phyloP scores from a whole-genome alignment of 2,113 vertebrate genomes.

The Eretmochelys imbricata region DNA sequence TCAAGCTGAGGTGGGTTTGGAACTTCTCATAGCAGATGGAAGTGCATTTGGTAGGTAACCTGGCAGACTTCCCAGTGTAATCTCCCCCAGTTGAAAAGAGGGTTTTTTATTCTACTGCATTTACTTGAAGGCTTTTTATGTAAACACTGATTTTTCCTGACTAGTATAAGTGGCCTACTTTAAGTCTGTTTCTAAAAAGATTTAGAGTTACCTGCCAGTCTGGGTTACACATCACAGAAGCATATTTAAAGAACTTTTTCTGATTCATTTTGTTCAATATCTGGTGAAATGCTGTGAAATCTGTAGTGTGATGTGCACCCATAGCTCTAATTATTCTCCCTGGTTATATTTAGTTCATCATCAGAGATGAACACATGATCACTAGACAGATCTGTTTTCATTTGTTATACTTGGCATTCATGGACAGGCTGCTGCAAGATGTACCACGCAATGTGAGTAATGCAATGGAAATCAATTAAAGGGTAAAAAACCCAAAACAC shows the following conservation, averaged over 20 bases:
- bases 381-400: constrained; percentile 43
- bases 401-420: neutral
- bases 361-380: constrained; percentile 16
- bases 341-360: constrained; percentile 34
- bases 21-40: constrained; percentile 20
- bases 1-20: neutral
- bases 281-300: constrained; percentile 17
- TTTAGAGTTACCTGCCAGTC: constrained; percentile 27
- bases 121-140: neutral
- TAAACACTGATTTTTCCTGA: constrained; percentile 26
- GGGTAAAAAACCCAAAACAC: constrained; percentile 17
- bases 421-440: neutral
- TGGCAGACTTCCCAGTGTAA: neutral
- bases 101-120: neutral
- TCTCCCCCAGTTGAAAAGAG: neutral
- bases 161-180: constrained; percentile 12
- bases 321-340: neutral
- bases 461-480: constrained; percentile 44
- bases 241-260: constrained; percentile 10
- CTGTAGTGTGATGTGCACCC: neutral
- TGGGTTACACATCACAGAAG: neutral
- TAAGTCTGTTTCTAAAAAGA: constrained; percentile 1
- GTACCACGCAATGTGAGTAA: constrained; percentile 1
- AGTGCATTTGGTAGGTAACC: neutral
- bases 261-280: constrained; percentile 19